Evolutionary conservation across 2,113 vertebrate species (phyloP), one percentile per base, ranked within the genome.

Genomic region (Heloderma charlesbogerti): DNA sequence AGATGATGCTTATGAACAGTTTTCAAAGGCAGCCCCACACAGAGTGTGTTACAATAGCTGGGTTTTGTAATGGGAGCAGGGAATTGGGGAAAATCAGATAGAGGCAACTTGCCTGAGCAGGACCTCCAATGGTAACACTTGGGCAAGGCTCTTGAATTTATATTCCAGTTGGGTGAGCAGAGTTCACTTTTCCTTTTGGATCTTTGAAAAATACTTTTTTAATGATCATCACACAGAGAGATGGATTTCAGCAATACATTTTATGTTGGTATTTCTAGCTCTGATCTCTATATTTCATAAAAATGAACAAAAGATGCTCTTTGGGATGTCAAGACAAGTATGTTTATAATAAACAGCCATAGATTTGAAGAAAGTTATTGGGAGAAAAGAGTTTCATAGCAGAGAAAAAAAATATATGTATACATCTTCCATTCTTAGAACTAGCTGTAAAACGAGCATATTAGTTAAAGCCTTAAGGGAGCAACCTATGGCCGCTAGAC

Each of bases 271-370:
- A 27, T 87, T 91, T 91, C 69, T 74, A 91, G 85, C 29, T 84
- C 89, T 91, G 37, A 69, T 43, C 77, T 87, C 71, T 77, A 6
- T 90, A 92, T 90, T 85, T 91, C 84, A 94, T 90, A 34, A 18
- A 90, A 57, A n/a, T 48, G 63, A 93, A 69, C 34, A 72, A 75
- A 89, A 92, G 25, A 92, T 60, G 2, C 74, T 60, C 75, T 94
- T 67, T n/a, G 84, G 88, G 13, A 69, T 93, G 91, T 34, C 82
- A 86, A 89, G 13, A 91, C 43, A 79, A 86, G 69, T 92, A 88
- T 5, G 0, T 0, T 89, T 75, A 54, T 85, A 87, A 91, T 87
- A 51, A 93, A 84, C 0, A 93, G 0, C 1, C 88, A 94, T 74
- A 57, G 89, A 63, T 91, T 93, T 88, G 88, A 90, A 91, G 8